A percentile compares a stretch with the other conserved stretches of the same genome.
These are phyloP conservation scores for Pseudois nayaur DNA, from an alignment of 2,113 vertebrate genomes.

Conservation along the genomic window DNA sequence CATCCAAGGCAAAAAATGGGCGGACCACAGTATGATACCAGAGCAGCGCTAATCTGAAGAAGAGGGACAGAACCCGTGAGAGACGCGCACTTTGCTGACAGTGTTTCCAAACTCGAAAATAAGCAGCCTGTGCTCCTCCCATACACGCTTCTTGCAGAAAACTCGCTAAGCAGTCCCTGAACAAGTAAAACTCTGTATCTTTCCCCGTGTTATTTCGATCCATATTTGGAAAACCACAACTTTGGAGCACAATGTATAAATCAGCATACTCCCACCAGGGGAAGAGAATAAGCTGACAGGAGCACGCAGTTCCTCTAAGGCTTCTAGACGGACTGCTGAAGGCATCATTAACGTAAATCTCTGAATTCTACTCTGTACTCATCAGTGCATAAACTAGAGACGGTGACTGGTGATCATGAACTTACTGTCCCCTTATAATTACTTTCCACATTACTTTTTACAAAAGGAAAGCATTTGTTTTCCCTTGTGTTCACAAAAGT, in stretches of 20 bases:
- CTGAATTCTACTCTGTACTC: neutral
- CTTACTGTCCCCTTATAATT: neutral
- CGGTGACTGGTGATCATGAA: neutral
- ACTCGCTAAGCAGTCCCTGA: neutral
- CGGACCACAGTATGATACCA: conserved; percentile 99
- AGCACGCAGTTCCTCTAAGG: neutral
- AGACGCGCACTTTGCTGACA: neutral
- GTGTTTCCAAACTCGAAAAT: neutral
- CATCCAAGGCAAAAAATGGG: conserved; percentile 97
- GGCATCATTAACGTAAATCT: accelerated
- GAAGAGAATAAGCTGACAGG: neutral
- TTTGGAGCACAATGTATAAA: neutral
- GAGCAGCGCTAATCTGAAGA: conserved; percentile 91
- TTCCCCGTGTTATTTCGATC: neutral
- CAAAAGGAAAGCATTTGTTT: neutral
- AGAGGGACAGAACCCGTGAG: neutral
- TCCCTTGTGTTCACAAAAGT: neutral
- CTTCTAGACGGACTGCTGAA: neutral
- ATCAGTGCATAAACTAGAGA: neutral
- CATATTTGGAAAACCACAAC: neutral
- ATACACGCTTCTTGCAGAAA: neutral
- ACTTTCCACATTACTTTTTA: neutral
- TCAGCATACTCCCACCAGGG: neutral
- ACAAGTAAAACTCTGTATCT: neutral
- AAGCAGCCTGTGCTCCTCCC: neutral